A percentile compares a stretch with the other conserved stretches of the same genome.
Conservation (phyloP, 2,888 invertebrate species). For the Schizotus pectinicornis region DNA sequence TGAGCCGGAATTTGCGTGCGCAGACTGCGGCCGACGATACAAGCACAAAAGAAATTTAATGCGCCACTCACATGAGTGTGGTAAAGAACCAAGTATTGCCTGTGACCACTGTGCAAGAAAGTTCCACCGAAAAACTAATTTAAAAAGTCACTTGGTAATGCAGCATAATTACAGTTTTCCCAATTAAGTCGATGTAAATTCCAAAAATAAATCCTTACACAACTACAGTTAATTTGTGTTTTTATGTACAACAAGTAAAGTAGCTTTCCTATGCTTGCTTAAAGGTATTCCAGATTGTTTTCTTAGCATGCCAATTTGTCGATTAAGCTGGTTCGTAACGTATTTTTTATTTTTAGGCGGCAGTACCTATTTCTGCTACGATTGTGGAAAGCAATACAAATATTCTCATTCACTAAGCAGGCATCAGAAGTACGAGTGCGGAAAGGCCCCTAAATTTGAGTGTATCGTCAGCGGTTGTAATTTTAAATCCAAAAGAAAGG, state of each 20-base stretch:
- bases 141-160: conserved; percentile 23
- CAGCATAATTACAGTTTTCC: neutral
- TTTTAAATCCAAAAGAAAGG: conserved; percentile 46
- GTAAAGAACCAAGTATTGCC: conserved; percentile 72
- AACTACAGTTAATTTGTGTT: neutral
- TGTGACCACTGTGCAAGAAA: conserved; percentile 74
- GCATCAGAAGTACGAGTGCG: conserved; percentile 48
- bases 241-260: too few relatives aligned
- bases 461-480: conserved; percentile 43
- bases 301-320: neutral
- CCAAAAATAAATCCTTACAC: neutral
- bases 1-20: conserved; percentile 1
- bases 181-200: neutral
- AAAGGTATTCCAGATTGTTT: neutral
- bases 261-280: neutral
- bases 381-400: conserved; percentile 46
- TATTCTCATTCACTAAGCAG: conserved; percentile 45
- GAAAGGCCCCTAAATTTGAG: conserved; percentile 44
- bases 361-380: conserved; percentile 32
- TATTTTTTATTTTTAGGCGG: conserved; percentile 20
- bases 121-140: conserved; percentile 63
- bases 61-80: conserved; percentile 70
- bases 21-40: conserved; percentile 19
- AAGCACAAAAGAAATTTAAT: conserved; percentile 38
- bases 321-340: neutral